Conservation (phyloP, 2,797 vertebrate species). For the Falco biarmicus region DNA sequence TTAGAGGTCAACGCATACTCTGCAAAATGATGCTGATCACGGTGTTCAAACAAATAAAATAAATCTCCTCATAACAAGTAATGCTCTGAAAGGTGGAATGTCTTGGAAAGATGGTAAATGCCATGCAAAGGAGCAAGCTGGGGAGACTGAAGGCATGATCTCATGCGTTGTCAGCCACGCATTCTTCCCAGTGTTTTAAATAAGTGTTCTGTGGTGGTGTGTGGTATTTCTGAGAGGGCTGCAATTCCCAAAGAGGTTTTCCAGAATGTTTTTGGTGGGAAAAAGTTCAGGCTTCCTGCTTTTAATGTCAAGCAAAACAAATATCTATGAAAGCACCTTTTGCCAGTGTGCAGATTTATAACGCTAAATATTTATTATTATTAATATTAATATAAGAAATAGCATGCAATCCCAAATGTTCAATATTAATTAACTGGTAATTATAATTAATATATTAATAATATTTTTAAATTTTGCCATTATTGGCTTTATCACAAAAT, state of each 20-base stretch:
- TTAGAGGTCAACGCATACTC: background rate
- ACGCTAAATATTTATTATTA: conserved; percentile 29
- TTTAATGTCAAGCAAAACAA: conserved; percentile 40
- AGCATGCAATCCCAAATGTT: background rate
- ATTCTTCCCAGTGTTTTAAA: conserved; percentile 48
- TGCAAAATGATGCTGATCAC: background rate
- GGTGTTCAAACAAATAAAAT: background rate
- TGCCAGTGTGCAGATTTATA: conserved; percentile 1
- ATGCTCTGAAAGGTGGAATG: background rate
- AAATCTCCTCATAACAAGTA: background rate
- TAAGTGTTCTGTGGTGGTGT: conserved; percentile 10
- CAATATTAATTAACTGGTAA: background rate
- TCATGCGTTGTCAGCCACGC: background rate
- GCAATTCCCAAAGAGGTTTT: background rate
- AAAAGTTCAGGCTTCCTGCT: conserved; percentile 32
- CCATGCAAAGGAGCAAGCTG: background rate
- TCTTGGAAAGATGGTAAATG: background rate
- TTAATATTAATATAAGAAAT: background rate
- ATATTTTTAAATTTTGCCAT: background rate
- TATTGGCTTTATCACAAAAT: background rate
- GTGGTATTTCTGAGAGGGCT: conserved; percentile 1
- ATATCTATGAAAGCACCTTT: conserved; percentile 13
- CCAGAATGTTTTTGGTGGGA: conserved; percentile 45
- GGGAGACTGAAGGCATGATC: background rate
- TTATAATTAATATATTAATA: background rate